Evolutionary conservation across 2,797 vertebrate genomes (phyloP), one percentile per base, ranked within the genome.

Genomic region (Parauchenoglanis ngamensis): DNA sequence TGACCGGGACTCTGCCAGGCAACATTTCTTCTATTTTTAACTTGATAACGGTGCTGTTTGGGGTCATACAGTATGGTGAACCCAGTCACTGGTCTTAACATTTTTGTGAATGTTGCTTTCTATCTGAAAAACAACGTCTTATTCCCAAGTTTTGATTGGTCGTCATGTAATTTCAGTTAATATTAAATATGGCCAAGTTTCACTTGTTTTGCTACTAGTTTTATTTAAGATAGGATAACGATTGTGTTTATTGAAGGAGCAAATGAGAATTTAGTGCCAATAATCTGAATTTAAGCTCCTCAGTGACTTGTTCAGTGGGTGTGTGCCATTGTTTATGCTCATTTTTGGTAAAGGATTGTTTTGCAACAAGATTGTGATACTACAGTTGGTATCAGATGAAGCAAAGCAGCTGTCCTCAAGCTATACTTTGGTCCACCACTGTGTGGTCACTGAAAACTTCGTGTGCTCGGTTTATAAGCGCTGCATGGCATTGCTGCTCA

Each of bases 11-110:
- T 46, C 61, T 83, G 80, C 63, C 80, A 52, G n/a, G 80, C 63
- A 83, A 68, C 80, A 31, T 67, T 67, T 52, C 56, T 61, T 61
- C 61, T 82, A 67, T 82, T 67, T 82, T 49, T 65, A 82, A 49
- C 25, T 15, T 81, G 12, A 35, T 67, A 83, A 83, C 12, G 46
- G 44, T 67, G 80, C 3, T 28, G 28, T 57, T 81, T 81, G 25
- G 59, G 79, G 59, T 63, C 57, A 25, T 52, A 54, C 61, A 67
- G 61, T 52, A 23, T 40, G n/a, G 7, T 67, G 61, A 82, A 21
- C 44, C 63, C 49, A 23, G n/a, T 23, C 63, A 52, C 19, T 54
- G n/a, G 8, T 23, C 28, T 54, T 2, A 57, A 57, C 28, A 25
- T 15, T 59, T 0, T 77, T 19, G n/a, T 79, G 44, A 49, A n/a